These are phyloP conservation scores for Charadrius vociferus DNA, from an alignment of 2,113 vertebrate species.

Conservation along the genomic window DNA sequence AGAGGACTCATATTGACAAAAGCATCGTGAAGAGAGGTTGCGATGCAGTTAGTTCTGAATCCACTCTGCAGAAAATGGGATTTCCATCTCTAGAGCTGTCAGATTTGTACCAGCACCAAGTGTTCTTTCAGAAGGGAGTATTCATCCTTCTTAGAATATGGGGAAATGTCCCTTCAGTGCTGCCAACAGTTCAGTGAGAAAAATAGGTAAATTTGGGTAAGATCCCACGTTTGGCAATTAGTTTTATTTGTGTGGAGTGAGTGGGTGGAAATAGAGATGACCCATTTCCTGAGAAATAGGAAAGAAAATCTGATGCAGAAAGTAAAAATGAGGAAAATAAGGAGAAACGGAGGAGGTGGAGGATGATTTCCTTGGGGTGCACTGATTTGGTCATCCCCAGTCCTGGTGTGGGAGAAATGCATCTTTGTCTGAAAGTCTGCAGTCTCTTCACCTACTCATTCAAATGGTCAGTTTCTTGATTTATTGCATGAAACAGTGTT, in stretches of 20 bases:
- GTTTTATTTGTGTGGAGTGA: not conserved
- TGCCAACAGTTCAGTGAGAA: not conserved
- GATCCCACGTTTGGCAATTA: not conserved
- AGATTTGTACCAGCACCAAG: not conserved
- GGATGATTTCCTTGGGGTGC: not conserved
- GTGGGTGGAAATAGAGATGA: not conserved
- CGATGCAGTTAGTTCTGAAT: not conserved
- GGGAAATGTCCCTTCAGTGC: not conserved
- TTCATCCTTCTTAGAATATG: not conserved
- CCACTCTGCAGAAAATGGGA: not conserved
- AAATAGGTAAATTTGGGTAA: not conserved
- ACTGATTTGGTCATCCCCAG: not conserved
- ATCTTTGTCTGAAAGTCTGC: not conserved
- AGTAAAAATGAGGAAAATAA: not conserved
- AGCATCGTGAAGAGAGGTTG: not conserved
- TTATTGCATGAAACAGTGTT: constrained; percentile 77
- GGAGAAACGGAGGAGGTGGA: not conserved
- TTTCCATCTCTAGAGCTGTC: not conserved
- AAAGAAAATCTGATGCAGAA: not conserved
- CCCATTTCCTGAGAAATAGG: not conserved
- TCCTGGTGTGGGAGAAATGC: not conserved
- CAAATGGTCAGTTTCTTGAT: constrained; percentile 76
- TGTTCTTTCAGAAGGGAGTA: not conserved
- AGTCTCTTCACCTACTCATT: constrained; percentile 71
- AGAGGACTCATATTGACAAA: not conserved